A percentile compares a stretch with the other conserved stretches of the same genome.
These are phyloP conservation scores for Arenaria interpres DNA, from an alignment of 2,113 vertebrate genomes.

Conservation along the genomic window DNA sequence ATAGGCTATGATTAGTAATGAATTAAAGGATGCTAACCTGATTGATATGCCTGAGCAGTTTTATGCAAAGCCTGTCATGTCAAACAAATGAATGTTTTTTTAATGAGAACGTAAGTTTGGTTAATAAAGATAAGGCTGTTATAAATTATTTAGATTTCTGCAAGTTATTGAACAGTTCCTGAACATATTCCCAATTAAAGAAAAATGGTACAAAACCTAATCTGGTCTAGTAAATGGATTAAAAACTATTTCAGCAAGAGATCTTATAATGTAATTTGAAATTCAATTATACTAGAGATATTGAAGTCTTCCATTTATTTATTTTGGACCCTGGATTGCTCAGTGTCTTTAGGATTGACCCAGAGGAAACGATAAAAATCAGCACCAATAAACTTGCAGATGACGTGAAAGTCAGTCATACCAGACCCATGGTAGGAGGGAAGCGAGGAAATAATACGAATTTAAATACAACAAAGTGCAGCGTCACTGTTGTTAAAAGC, in stretches of 20 bases:
- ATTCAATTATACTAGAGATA: conserved; percentile 50
- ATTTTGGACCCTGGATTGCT: conserved; percentile 7
- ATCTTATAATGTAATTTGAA: conserved; percentile 47
- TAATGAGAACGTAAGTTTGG: conserved; percentile 46
- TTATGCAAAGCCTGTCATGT: conserved; percentile 54
- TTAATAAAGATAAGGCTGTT: conserved; percentile 62
- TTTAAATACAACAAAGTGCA: neutral
- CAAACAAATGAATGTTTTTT: conserved; percentile 52
- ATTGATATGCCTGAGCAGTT: conserved; percentile 47
- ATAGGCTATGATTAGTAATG: conserved; percentile 31
- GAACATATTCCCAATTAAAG: conserved; percentile 45
- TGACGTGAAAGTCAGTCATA: neutral
- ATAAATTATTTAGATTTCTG: conserved; percentile 62
- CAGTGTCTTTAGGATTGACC: conserved; percentile 32
- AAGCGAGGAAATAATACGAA: neutral
- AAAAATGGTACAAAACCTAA: conserved; percentile 41
- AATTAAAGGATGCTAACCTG: conserved; percentile 43
- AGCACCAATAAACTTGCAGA: neutral
- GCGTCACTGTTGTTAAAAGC: neutral
- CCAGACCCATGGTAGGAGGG: neutral
- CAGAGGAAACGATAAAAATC: conserved; percentile 54
- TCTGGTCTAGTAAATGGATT: conserved; percentile 58
- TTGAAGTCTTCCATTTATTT: conserved; percentile 27
- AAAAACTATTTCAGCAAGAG: conserved; percentile 52
- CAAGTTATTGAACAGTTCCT: conserved; percentile 59